phyloP scores from a whole-genome alignment of 2,888 invertebrate genomes.

The Tiliacea citrago region DNA sequence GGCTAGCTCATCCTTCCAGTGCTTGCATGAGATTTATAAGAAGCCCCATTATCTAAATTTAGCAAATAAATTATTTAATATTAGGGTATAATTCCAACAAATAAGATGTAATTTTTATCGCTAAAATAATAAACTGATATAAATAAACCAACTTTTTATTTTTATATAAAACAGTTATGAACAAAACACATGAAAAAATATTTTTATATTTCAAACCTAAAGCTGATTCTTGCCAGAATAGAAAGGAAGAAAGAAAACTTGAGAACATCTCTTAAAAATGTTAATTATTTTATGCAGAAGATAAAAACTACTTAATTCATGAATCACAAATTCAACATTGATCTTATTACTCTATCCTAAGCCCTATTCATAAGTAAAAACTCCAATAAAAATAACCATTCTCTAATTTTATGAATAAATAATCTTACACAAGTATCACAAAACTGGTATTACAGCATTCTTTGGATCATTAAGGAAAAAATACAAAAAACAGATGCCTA shows the following conservation, averaged over 20 bases:
- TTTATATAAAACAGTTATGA: conserved; percentile 14
- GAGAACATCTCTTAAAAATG: background rate
- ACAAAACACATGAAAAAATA: conserved; percentile 1
- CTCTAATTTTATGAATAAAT: conserved; percentile 38
- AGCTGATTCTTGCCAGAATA: background rate
- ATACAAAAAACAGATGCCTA: conserved; percentile 6
- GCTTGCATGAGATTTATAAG: conserved; percentile 72
- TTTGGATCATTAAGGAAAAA: conserved; percentile 35
- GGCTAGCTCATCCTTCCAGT: conserved; percentile 64
- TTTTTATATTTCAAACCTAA: conserved; percentile 1
- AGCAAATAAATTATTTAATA: conserved; percentile 87
- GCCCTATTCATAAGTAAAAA: background rate
- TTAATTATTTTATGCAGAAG: background rate
- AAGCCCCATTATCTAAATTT: conserved; percentile 85
- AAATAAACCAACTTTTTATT: conserved; percentile 65
- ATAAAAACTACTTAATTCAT: background rate
- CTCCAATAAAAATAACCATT: background rate
- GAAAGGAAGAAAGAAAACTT: background rate
- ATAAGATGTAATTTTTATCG: conserved; percentile 86
- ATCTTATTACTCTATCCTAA: background rate
- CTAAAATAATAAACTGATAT: conserved; percentile 82
- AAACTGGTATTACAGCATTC: conserved; percentile 24
- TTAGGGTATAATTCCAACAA: conserved; percentile 82
- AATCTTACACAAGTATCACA: conserved; percentile 56
- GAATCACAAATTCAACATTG: background rate